Evolutionary conservation across 1,140 invertebrate species (phyloP).

Genomic region (Ceratina japonica): DNA sequence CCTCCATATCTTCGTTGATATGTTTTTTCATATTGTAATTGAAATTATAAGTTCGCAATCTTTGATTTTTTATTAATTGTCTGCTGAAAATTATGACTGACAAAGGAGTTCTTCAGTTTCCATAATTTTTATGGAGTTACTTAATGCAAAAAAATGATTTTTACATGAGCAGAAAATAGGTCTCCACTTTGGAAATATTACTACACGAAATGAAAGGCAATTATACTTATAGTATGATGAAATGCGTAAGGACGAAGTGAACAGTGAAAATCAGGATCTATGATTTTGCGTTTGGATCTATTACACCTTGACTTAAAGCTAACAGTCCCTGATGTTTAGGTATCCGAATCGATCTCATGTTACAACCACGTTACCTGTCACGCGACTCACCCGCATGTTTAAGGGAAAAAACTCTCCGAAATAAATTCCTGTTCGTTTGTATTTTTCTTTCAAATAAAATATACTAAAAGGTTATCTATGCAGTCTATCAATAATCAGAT

Average conservation of each 20-base stretch:
- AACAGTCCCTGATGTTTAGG: conserved; percentile 30
- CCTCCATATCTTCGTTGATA: neutral
- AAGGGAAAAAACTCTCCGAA: conserved; percentile 1
- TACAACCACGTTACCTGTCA: conserved; percentile 19
- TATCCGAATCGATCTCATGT: conserved; percentile 37
- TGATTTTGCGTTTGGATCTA: conserved; percentile 2
- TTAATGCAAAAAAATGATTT: no score
- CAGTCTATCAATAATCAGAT: no score
- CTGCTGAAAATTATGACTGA: neutral
- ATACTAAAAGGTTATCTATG: no score
- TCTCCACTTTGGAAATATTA: no score
- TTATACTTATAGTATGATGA: no score
- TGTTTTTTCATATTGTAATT: neutral
- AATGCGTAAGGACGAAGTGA: neutral
- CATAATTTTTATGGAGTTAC: no score
- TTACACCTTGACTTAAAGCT: conserved; percentile 18
- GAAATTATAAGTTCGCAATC: neutral
- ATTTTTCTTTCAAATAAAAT: neutral
- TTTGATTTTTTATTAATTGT: neutral
- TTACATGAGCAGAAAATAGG: no score
- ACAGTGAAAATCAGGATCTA: neutral
- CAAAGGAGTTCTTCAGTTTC: no score
- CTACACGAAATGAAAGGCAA: no score
- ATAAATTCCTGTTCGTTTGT: neutral
- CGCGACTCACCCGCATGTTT: conserved; percentile 11